Evolutionary conservation across 2,888 invertebrate species (phyloP), one percentile per base, ranked within the genome.

Genomic region (Lycaena phlaeas): DNA sequence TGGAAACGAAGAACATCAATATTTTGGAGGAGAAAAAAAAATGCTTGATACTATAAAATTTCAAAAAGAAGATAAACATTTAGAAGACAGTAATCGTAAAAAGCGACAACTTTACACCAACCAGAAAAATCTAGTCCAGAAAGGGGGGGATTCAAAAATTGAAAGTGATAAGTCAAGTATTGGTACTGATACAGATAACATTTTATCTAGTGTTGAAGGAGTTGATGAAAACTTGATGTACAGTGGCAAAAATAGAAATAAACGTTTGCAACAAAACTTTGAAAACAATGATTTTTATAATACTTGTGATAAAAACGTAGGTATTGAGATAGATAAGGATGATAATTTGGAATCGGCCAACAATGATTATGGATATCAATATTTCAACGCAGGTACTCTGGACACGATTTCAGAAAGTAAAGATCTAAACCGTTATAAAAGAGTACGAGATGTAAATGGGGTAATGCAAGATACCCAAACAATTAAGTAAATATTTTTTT

Each of bases 1-100:
- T 51, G 86, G 86, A 56, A 85, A 82, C 51, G 77, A 85, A 36
- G 77, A 85, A 45, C 77, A 85, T 47, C 77, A 77, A 4, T 64
- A 68, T 29, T 66, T 74, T 4, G 70, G 68, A 49, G 64, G 69
- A 31, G 66, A 37, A 11, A 52, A 57, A 40, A 52, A 56, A n/a
- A 52, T 38, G 47, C 30, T 30, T 42, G 41, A 18, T 15, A 44
- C 48, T 10, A 41, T 51, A 38, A 27, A 43, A 48, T 25, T 41
- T 27, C 14, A 43, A 42, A 14, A 26, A 38, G 27, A 45, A 38
- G 26, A 44, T 28, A 44, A 36, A 36, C 27, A 10, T n/a, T 44
- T 27, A 41, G n/a, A 4, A 5, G 22, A 14, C 14, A n/a, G 29
- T 5, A 3, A 14, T 5, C 31, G 7, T 3, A 10, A 14, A 22